phyloP scores from a whole-genome alignment of 2,797 vertebrate genomes.

The Melanotaenia pygmaea region DNA sequence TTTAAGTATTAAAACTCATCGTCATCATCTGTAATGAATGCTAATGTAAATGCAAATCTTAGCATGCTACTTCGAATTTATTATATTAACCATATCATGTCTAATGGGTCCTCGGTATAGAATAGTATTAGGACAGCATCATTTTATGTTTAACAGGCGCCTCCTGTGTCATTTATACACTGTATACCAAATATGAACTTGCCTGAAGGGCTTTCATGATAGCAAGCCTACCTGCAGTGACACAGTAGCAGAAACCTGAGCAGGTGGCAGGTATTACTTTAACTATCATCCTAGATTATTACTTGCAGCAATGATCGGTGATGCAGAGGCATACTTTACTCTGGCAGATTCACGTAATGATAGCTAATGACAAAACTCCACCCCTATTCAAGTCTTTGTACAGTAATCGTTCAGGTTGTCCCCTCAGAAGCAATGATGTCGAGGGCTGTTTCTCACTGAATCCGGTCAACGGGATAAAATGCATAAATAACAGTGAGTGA shows the following conservation, averaged over 20 bases:
- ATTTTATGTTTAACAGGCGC: neutral
- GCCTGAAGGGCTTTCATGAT: constrained; percentile 1
- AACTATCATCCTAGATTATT: constrained; percentile 30
- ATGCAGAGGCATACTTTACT: constrained; percentile 17
- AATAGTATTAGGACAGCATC: too few relatives aligned
- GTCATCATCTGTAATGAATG: neutral
- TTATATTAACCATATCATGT: too few relatives aligned
- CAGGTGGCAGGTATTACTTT: constrained; percentile 33
- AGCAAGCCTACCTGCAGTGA: neutral
- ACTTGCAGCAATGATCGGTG: constrained; percentile 15
- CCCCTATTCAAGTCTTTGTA: constrained; percentile 15
- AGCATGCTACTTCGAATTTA: neutral
- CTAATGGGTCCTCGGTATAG: too few relatives aligned
- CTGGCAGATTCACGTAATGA: constrained; percentile 19
- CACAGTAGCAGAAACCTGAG: neutral
- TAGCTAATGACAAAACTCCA: constrained; percentile 9
- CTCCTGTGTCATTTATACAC: neutral
- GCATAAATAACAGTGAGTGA: constrained; percentile 23
- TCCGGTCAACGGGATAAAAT: constrained; percentile 41
- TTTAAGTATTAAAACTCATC: neutral
- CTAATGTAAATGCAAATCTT: neutral
- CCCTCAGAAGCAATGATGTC: constrained; percentile 11
- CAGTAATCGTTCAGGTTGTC: constrained; percentile 23
- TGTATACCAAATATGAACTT: neutral
- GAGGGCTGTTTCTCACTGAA: neutral